Base-by-base conservation (phyloP, 2,113 vertebrate genomes). In the Ameiurus melas region DNA sequence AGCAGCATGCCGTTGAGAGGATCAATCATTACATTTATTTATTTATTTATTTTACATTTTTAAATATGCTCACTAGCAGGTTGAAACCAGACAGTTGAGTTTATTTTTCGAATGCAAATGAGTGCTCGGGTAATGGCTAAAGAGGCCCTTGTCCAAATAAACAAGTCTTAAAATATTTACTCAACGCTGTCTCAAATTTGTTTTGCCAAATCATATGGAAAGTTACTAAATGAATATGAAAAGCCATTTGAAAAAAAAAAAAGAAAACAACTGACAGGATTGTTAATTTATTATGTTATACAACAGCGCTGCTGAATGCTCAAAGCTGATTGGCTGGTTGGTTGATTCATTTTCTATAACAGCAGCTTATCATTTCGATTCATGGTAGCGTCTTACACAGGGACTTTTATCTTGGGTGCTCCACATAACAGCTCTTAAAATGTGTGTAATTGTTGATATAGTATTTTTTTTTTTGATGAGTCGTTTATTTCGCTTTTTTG, bases 61-160 rank as follows among this genome's bases (percentile, higher is more conserved):
- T 47, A 47, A 7, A 47, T 75, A 39, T n/a, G 71, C 68, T 14
- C 84, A 36, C 25, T 39, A 6, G 14, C 71, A 78, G 73, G 36
- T 86, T 43, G 22, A 85, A 85, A 85, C 22, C 27, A 43, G 55
- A n/a, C 55, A n/a, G 70, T 5, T 60, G 7, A 47, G 20, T 75
- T 73, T 58, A 58, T 85, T 86, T 75, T 43, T 57, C 55, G 0
- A 80, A 58, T 33, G n/a, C 27, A 66, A 30, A 86, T 80, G 75
- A 5, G 30, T 9, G 20, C 30, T 73, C n/a, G 19, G n/a, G 39
- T n/a, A 47, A 64, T 51, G 43, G 62, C 51, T 51, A 84, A 68
- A 84, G 83, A 30, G 43, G 39, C 62, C 64, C 82, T 84, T 70
- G 84, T 36, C 17, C 66, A 85, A 70, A 71, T 55, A 85, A 79